Base-by-base conservation (phyloP, 2,113 vertebrate species). In the Daubentonia madagascariensis region DNA sequence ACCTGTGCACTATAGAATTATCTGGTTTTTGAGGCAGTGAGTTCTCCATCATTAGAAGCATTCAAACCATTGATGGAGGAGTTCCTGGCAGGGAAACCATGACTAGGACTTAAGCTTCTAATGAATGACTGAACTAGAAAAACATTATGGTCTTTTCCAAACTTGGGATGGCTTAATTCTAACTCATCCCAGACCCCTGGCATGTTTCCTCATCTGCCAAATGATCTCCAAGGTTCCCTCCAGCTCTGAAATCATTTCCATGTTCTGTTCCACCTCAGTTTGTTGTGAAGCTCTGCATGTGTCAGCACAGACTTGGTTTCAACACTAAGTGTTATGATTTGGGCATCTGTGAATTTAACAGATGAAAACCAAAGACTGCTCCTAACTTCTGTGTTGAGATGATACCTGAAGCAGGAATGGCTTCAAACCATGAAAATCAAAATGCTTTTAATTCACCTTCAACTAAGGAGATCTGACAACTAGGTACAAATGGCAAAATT, bases 261-360 rank as follows among this genome's bases (percentile, higher is more conserved):
- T 37, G 9, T 32, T 7, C 28, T 54, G 10, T 20, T 86, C 61
- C 23, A 16, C 63, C 40, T 87, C 35, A 10, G 13, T 63, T 35
- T 37, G 30, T 0, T 18, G 4, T 12, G n/a, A 54, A 87, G 3
- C 16, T 80, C 5, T 32, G 83, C 1, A 0, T 11, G 22, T n/a
- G 22, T 72, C 14, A 37, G 52, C 43, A 25, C 5, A 9, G 67
- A 32, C 35, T 85, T 72, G 10, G 9, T 5, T 6, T 75, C 22
- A 28, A 14, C 8, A 50, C 40, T 0, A 67, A 67, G 48, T 12
- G 8, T 67, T 73, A 3, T 12, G 43, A 85, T 59, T 52, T 32
- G 12, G 23, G 25, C 8, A 10, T 57, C 17, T 28, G 25, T 28
- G 81, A 84, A 25, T 67, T 37, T 70, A 79, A 73, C n/a, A 91